phyloP scores from a whole-genome alignment of 2,888 invertebrate genomes.

The Cerastis leucographa region DNA sequence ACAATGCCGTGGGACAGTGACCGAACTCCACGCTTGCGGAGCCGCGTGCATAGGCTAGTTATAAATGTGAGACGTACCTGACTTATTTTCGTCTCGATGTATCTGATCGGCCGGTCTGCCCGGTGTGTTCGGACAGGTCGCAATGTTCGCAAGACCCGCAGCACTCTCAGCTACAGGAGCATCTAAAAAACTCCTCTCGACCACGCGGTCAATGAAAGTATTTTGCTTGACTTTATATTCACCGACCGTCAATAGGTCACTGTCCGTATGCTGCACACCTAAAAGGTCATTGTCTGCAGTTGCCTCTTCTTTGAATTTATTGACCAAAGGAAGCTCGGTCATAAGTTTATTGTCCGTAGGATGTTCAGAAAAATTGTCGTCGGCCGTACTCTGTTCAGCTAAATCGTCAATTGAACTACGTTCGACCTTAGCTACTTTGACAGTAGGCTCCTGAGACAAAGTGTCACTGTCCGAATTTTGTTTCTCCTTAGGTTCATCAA shows the following conservation, averaged over 20 bases:
- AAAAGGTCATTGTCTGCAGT: background rate
- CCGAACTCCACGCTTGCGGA: no score
- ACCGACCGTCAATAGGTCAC: background rate
- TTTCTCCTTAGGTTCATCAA: background rate
- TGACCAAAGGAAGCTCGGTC: no score
- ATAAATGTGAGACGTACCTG: slow-evolving; percentile 17
- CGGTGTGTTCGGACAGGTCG: background rate
- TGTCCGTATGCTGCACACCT: background rate
- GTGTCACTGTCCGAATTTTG: background rate
- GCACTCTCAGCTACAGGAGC: background rate
- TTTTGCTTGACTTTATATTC: background rate
- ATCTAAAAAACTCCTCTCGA: background rate
- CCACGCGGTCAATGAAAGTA: background rate
- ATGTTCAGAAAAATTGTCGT: background rate
- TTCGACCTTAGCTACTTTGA: background rate
- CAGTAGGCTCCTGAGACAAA: background rate
- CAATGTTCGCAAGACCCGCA: background rate
- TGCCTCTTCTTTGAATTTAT: background rate
- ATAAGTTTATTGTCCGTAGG: background rate
- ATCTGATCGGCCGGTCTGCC: background rate
- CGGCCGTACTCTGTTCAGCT: background rate
- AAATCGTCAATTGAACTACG: slow-evolving; percentile 2
- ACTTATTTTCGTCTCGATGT: background rate
- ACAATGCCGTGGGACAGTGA: no score
- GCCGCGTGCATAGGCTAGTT: no score